phyloP scores from a whole-genome alignment of 2,113 vertebrate genomes.

The Pelvicachromis taeniatus region DNA sequence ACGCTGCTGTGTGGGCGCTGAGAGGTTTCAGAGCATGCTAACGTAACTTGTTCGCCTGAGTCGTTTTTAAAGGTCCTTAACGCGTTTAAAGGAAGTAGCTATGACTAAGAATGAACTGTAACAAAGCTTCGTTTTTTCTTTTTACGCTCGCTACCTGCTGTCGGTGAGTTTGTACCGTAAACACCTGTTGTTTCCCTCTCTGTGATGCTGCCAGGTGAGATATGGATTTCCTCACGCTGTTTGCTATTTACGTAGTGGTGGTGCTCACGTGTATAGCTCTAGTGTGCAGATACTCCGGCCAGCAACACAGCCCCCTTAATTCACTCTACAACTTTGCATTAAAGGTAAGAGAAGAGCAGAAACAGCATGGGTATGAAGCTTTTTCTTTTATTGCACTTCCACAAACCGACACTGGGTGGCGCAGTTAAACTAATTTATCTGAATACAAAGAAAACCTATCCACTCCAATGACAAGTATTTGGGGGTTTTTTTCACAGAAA shows the following conservation, averaged over 20 bases:
- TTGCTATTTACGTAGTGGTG: constrained; percentile 75
- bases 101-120: not conserved
- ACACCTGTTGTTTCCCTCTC: constrained; percentile 26
- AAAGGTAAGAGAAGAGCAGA: constrained; percentile 49
- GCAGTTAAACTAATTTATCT: not conserved
- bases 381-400: not conserved
- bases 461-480: not conserved
- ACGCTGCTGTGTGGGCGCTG: not conserved
- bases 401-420: not conserved
- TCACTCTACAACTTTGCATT: constrained; percentile 3
- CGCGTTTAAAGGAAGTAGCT: not conserved
- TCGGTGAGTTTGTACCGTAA: not conserved
- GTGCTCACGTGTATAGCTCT: constrained; percentile 64
- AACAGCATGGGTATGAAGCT: not conserved
- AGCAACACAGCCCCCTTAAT: constrained; percentile 62
- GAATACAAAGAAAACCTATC: not conserved
- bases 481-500: constrained; percentile 64
- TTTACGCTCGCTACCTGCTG: not conserved
- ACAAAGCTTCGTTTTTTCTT: not conserved
- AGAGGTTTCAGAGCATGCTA: constrained; percentile 14
- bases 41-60: not conserved
- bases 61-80: not conserved
- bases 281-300: constrained; percentile 75
- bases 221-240: constrained; percentile 91
- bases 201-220: constrained; percentile 17